Conservation (phyloP, 2,113 vertebrate genomes). For the Chauna torquata region DNA sequence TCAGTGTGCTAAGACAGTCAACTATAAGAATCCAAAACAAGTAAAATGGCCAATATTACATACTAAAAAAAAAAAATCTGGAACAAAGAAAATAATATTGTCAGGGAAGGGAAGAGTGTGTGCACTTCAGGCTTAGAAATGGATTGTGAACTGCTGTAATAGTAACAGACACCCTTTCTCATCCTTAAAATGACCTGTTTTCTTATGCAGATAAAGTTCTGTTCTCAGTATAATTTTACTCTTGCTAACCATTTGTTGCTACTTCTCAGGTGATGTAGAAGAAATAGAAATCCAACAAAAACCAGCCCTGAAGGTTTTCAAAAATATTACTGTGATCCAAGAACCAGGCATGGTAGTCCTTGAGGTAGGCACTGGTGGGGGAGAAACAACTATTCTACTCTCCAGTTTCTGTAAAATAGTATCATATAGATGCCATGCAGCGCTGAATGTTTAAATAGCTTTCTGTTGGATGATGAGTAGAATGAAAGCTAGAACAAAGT, state of each 20-base stretch:
- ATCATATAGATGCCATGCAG: neutral
- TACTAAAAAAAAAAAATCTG: neutral
- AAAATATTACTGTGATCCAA: constrained; percentile 90
- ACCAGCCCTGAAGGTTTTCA: constrained; percentile 91
- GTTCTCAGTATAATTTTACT: neutral
- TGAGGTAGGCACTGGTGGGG: constrained; percentile 81
- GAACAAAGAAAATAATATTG: neutral
- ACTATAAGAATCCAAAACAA: neutral
- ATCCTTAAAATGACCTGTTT: neutral
- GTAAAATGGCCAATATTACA: neutral
- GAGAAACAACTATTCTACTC: neutral
- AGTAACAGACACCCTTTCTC: neutral
- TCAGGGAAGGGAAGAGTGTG: neutral
- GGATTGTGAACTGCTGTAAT: neutral
- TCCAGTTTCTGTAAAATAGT: neutral
- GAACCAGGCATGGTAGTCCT: constrained; percentile 91
- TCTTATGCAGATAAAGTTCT: neutral
- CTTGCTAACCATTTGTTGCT: neutral
- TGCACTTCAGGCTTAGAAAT: neutral
- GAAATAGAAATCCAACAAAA: constrained; percentile 92
- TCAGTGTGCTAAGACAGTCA: neutral
- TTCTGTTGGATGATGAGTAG: neutral
- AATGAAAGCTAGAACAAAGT: neutral
- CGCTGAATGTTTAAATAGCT: neutral
- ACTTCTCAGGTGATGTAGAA: constrained; percentile 89